Percentiles rank a stretch among this genome's conserved stretches.
Evolutionary conservation across 2,797 vertebrate species (phyloP).

Genomic region (Alectoris magna): DNA sequence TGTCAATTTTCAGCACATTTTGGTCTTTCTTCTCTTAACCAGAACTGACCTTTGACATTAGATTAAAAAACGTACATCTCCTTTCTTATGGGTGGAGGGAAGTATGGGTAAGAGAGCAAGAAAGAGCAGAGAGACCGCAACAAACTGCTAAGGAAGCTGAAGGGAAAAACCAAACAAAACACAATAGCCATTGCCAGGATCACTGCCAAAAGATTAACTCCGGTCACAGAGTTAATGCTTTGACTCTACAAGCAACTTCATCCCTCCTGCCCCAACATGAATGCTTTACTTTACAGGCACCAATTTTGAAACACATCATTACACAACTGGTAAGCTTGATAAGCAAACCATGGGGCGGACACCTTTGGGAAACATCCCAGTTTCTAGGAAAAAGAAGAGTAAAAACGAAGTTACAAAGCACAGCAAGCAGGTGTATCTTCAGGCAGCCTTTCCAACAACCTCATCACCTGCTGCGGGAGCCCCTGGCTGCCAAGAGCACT

Average conservation of each 20-base stretch:
- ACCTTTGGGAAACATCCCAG: background rate
- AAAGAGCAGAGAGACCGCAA: background rate
- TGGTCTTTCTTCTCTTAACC: background rate
- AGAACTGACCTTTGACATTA: background rate
- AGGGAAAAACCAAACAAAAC: background rate
- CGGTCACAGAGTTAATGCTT: background rate
- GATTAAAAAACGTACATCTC: background rate
- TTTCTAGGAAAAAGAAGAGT: background rate
- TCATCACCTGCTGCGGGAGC: background rate
- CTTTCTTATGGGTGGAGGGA: background rate
- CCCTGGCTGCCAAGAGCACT: too few relatives aligned
- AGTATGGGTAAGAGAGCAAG: background rate
- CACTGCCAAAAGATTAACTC: background rate
- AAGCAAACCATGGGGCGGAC: background rate
- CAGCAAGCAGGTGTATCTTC: background rate
- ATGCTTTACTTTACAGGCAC: background rate
- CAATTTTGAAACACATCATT: background rate
- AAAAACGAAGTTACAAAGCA: background rate
- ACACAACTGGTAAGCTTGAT: background rate
- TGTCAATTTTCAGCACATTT: background rate
- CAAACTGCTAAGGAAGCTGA: background rate
- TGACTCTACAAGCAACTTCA: background rate
- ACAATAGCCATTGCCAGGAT: background rate
- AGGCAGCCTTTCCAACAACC: background rate
- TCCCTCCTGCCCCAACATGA: background rate